Percentiles rank a stretch among this genome's conserved stretches.
Evolutionary conservation across 2,113 vertebrate species (phyloP).

Genomic region (Phalacrocorax aristotelis): DNA sequence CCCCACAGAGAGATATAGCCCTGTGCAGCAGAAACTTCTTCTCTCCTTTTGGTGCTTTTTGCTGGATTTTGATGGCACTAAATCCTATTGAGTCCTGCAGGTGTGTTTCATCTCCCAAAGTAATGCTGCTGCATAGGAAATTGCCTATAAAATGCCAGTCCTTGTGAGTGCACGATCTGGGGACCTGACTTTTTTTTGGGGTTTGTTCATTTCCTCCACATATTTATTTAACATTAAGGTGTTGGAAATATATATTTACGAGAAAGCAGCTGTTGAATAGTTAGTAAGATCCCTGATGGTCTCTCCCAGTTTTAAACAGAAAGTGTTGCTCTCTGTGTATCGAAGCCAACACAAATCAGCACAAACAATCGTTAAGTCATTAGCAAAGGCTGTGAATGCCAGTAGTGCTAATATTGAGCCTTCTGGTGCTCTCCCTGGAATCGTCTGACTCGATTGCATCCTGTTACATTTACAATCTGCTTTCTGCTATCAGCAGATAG

Average conservation of each 20-base stretch:
- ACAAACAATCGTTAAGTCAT: conserved; percentile 68
- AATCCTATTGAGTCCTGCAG: not conserved
- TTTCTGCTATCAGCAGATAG: conserved; percentile 62
- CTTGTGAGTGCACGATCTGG: not conserved
- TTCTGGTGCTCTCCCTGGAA: conserved; percentile 67
- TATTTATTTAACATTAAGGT: not conserved
- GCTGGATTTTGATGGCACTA: not conserved
- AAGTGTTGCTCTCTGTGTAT: conserved; percentile 33
- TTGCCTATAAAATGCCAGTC: not conserved
- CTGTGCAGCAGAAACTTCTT: not conserved
- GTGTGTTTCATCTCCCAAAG: not conserved
- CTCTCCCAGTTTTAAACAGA: conserved; percentile 25
- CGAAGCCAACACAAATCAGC: conserved; percentile 64
- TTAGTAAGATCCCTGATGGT: conserved; percentile 6
- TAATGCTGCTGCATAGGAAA: not conserved
- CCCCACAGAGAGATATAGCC: not conserved
- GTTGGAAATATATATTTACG: not conserved
- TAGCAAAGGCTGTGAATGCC: conserved; percentile 61
- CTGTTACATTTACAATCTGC: conserved; percentile 72
- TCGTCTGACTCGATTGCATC: conserved; percentile 66
- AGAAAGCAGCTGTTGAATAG: not conserved
- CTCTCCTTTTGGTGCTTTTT: not conserved
- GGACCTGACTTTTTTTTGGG: not conserved
- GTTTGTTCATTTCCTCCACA: not conserved
- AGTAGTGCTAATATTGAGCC: conserved; percentile 59